A percentile compares a stretch with the other conserved stretches of the same genome.
Evolutionary conservation across 2,113 vertebrate species (phyloP).

Genomic region (Nothobranchius furzeri): DNA sequence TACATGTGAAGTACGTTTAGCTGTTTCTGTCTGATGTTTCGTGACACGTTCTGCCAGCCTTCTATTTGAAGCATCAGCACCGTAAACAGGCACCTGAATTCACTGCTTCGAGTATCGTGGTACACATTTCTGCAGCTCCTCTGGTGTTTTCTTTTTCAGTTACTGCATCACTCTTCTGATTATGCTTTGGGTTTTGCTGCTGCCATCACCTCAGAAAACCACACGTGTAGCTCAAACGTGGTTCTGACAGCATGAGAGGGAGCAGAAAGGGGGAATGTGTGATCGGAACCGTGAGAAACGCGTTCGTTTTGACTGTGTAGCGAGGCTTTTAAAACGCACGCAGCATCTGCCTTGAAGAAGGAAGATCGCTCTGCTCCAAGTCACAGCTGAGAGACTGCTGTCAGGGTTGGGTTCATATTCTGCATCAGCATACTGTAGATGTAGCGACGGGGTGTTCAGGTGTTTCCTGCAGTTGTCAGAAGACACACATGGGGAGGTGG

Average conservation of each 20-base stretch:
- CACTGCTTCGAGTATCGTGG: slow-evolving; percentile 16
- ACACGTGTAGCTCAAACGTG: slow-evolving; percentile 48
- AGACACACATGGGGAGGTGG: slow-evolving; percentile 19
- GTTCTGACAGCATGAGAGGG: slow-evolving; percentile 20
- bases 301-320: slow-evolving; percentile 24
- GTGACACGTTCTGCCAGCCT: background rate
- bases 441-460: slow-evolving; percentile 10
- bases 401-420: slow-evolving; percentile 10
- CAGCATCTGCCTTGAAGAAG: slow-evolving; percentile 17
- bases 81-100: slow-evolving; percentile 8
- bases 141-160: slow-evolving; percentile 6
- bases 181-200: slow-evolving; percentile 57
- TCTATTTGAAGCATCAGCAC: background rate
- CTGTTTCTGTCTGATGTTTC: background rate
- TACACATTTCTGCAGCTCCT: slow-evolving; percentile 2
- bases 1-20: background rate
- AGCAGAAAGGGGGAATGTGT: slow-evolving; percentile 60
- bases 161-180: slow-evolving; percentile 54
- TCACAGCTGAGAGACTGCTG: slow-evolving; percentile 10
- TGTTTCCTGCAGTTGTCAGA: slow-evolving; percentile 35
- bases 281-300: slow-evolving; percentile 36
- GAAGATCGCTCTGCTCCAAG: slow-evolving; percentile 15
- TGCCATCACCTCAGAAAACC: slow-evolving; percentile 62
- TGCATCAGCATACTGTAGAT: slow-evolving; percentile 12
- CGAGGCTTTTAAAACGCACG: slow-evolving; percentile 14